These are phyloP conservation scores for Ganaspis sp. DNA, from an alignment of 1,140 invertebrate species.

Conservation along the genomic window DNA sequence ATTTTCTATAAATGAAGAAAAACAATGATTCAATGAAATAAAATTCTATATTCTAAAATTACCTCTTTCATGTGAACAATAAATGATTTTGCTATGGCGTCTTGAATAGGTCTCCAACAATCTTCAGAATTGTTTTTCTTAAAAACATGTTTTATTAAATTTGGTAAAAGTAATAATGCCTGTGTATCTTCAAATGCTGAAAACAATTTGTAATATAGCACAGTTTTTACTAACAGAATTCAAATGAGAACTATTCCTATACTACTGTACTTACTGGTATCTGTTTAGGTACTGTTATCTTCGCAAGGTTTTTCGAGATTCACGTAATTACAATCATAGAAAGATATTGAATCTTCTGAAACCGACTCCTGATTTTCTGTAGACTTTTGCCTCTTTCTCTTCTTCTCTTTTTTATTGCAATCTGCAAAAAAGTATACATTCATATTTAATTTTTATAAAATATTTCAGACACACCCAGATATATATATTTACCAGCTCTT, in stretches of 20 bases:
- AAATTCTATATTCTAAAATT: background rate
- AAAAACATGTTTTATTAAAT: background rate
- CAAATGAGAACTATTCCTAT: background rate
- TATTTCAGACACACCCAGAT: no score
- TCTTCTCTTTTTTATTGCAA: no score
- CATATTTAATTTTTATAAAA: no score
- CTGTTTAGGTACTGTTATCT: no score
- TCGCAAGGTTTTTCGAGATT: no score
- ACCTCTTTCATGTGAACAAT: background rate
- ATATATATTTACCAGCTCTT: background rate
- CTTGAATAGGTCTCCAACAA: background rate
- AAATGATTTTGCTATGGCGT: background rate
- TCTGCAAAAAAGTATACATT: no score
- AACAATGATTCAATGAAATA: no score
- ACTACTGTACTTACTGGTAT: background rate
- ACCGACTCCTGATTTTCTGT: background rate
- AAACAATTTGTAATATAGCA: background rate
- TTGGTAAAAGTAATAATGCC: background rate
- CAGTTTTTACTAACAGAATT: background rate
- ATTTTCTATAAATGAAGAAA: no score
- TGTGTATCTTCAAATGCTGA: background rate
- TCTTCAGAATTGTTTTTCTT: background rate
- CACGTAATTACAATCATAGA: no score
- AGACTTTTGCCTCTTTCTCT: no score
- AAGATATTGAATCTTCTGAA: background rate